Base-by-base conservation (phyloP, 2,113 vertebrate genomes). In the Hyaena hyaena region DNA sequence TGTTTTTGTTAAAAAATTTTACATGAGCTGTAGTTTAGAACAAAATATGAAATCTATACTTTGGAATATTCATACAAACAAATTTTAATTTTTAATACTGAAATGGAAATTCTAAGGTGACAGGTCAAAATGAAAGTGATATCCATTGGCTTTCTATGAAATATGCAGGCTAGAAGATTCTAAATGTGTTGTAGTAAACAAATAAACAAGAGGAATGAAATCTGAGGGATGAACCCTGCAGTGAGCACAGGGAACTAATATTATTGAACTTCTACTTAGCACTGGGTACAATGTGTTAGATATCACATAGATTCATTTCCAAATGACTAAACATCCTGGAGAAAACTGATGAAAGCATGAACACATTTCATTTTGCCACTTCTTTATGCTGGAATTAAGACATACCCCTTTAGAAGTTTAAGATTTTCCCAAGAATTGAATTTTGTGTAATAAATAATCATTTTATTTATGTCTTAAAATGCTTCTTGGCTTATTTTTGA, bases 101-200 rank as follows among this genome's bases (percentile, higher is more conserved):
- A 85, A 92, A 79, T 79, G n/a, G 10, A 66, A 96, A 88, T 81
- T 96, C 28, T 35, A 73, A 85, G 33, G 12, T 86, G 23, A 31
- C 2, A 55, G 24, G 35, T 92, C n/a, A 81, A 95, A 92, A 66
- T n/a, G 2, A 39, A 85, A 48, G 43, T 66, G 16, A 1, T 82
- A 65, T 43, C 31, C 2, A n/a, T 14, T 80, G 58, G 3, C 2
- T 87, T 65, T 82, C 39, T 24, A 24, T 93, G 43, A 91, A 85
- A 85, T 55, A 74, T 3, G 1, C 19, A 66, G 5, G 31, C 10
- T 68, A 45, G n/a, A 63, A 39, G 39, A 48, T 5, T 16, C 17
- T 69, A 61, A 84, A 83, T 79, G 26, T 93, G 43, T 90, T 65
- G 7, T 48, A 73, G 7, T 74, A 19, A 66, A 55, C 9, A 73